phyloP scores from a whole-genome alignment of 2,797 vertebrate genomes.

The Orientallactaga sibirica region DNA sequence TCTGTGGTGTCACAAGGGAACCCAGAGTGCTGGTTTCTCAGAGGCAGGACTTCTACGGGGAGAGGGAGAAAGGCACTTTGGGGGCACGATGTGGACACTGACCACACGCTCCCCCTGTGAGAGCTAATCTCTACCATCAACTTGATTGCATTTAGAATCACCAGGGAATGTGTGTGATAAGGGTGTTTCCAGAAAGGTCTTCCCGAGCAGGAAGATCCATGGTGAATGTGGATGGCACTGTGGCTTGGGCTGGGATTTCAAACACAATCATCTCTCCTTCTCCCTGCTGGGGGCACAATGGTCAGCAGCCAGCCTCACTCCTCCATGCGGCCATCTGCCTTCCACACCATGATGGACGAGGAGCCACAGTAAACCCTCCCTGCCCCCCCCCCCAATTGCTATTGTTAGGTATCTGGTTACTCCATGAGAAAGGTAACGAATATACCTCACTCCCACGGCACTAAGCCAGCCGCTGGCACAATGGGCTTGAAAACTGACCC shows the following conservation, averaged over 20 bases:
- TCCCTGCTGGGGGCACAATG: neutral
- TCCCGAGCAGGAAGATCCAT: neutral
- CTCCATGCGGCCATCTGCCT: neutral
- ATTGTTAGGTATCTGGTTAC: neutral
- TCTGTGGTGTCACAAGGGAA: neutral
- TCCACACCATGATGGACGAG: no score
- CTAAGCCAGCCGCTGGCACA: neutral
- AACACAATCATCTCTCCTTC: neutral
- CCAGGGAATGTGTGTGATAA: neutral
- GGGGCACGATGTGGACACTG: neutral
- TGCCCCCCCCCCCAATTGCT: neutral
- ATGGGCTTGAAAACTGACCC: fast-evolving
- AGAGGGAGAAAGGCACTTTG: neutral
- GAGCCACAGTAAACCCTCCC: neutral
- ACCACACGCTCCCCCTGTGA: neutral
- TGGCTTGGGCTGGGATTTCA: no score
- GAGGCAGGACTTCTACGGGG: neutral
- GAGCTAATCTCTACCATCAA: neutral
- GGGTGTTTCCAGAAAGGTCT: neutral
- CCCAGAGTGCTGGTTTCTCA: neutral
- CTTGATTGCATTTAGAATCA: neutral
- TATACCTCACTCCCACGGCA: neutral
- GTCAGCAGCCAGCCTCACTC: no score
- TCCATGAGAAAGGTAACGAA: neutral
- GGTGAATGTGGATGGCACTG: no score